Conservation (phyloP, 2,113 vertebrate genomes). For the Oncorhynchus tshawytscha region DNA sequence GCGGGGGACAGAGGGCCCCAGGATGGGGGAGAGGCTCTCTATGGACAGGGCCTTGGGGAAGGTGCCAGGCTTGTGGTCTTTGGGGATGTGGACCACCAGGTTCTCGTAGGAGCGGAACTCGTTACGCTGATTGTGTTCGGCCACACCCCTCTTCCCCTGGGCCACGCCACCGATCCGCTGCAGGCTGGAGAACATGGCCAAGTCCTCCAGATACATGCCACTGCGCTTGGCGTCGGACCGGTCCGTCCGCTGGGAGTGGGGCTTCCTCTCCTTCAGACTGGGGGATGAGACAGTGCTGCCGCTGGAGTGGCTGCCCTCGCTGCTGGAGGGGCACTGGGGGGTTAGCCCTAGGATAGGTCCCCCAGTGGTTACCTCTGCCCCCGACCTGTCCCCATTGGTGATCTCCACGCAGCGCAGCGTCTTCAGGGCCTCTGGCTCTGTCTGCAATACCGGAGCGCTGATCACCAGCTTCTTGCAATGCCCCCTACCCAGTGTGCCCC, state of each 20-base stretch:
- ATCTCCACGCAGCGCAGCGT: conserved; percentile 81
- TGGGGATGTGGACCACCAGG: conserved; percentile 90
- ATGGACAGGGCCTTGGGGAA: conserved; percentile 99
- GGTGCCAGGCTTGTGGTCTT: conserved; percentile 97
- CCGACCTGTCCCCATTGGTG: conserved; percentile 71
- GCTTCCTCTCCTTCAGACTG: conserved; percentile 79
- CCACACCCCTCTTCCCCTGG: conserved; percentile 64
- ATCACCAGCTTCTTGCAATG: conserved; percentile 80
- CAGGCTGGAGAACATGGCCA: conserved; percentile 77
- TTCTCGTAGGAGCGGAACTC: conserved; percentile 92
- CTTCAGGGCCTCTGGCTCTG: conserved; percentile 82
- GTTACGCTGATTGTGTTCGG: conserved; percentile 78
- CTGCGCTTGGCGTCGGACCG: conserved; percentile 78
- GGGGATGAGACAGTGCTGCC: conserved; percentile 81
- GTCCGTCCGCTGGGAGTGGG: conserved; percentile 42
- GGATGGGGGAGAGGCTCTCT: conserved; percentile 87
- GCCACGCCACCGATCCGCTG: conserved; percentile 62
- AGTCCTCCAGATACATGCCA: conserved; percentile 88
- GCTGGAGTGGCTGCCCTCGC: conserved; percentile 81
- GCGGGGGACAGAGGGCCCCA: conserved; percentile 77
- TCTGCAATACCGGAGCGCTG: conserved; percentile 83
- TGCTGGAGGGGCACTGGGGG: conserved; percentile 65
- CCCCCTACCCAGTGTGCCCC: conserved; percentile 76
- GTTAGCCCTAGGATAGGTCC: conserved; percentile 34
- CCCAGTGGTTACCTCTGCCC: conserved; percentile 17